Evolutionary conservation across 2,888 invertebrate genomes (phyloP).

Genomic region (Aphrophora alni): DNA sequence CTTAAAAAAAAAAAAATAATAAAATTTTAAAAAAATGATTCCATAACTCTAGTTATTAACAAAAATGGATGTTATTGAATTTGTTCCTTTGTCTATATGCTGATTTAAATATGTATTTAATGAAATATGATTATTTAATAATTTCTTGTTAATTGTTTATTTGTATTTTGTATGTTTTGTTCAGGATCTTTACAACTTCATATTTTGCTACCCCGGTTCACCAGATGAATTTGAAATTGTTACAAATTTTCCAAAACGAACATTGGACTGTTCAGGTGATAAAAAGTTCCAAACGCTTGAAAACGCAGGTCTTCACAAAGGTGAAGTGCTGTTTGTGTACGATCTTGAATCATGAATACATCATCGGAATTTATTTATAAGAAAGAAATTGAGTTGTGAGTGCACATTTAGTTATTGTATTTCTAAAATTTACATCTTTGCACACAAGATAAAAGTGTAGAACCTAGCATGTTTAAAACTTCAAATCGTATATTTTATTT

Average conservation of each 20-base stretch:
- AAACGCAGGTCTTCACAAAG: slow-evolving; percentile 83
- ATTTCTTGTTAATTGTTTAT: too few species aligned
- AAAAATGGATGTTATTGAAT: too few species aligned
- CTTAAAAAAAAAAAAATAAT: too few species aligned
- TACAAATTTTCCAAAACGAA: slow-evolving; percentile 92
- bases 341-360: slow-evolving; percentile 77
- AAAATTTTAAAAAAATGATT: too few species aligned
- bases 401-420: not conserved
- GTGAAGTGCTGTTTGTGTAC: slow-evolving; percentile 93
- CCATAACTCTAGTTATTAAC: too few species aligned
- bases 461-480: not conserved
- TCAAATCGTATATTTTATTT: not conserved
- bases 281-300: slow-evolving; percentile 66
- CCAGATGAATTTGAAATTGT: slow-evolving; percentile 95
- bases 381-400: not conserved
- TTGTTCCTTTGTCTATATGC: too few species aligned
- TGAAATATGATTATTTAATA: too few species aligned
- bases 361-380: too few species aligned
- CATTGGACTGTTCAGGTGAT: slow-evolving; percentile 67
- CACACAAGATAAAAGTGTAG: not conserved
- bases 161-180: slow-evolving; percentile 53
- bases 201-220: slow-evolving; percentile 93
- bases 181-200: slow-evolving; percentile 92
- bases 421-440: not conserved
- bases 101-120: too few species aligned